These are phyloP conservation scores for Lates calcarifer DNA, from an alignment of 2,113 vertebrate genomes.

Conservation along the genomic window DNA sequence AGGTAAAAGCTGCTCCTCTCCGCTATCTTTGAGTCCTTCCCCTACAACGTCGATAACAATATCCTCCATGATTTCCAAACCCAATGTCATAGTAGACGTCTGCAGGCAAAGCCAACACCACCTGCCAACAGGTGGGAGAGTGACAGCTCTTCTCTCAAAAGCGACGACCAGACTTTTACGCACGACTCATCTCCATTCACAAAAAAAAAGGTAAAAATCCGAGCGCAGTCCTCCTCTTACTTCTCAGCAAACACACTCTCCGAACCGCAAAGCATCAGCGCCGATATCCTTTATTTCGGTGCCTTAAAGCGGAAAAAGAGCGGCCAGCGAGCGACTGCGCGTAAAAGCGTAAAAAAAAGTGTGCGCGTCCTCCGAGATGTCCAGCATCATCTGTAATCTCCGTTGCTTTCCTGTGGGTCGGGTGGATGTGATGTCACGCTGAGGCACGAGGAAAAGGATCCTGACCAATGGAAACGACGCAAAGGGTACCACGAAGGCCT, in stretches of 20 bases:
- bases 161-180: slow-evolving; percentile 51
- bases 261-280: slow-evolving; percentile 24
- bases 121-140: slow-evolving; percentile 77
- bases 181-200: slow-evolving; percentile 62
- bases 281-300: slow-evolving; percentile 28
- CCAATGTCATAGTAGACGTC: slow-evolving; percentile 85
- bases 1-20: slow-evolving; percentile 73
- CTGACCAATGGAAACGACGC: slow-evolving; percentile 78
- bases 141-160: slow-evolving; percentile 45
- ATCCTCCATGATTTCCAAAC: slow-evolving; percentile 85
- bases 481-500: slow-evolving; percentile 53
- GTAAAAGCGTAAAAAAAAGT: slow-evolving; percentile 55
- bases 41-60: slow-evolving; percentile 86
- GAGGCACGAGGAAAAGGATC: slow-evolving; percentile 65
- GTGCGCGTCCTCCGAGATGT: slow-evolving; percentile 72
- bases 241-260: neutral
- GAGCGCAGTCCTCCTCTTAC: slow-evolving; percentile 31
- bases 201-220: slow-evolving; percentile 36
- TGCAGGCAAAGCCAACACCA: slow-evolving; percentile 63
- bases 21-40: slow-evolving; percentile 80
- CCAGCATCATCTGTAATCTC: slow-evolving; percentile 80
- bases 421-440: slow-evolving; percentile 85
- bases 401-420: slow-evolving; percentile 70
- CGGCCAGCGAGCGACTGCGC: slow-evolving; percentile 30
- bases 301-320: slow-evolving; percentile 24